These are phyloP conservation scores for Melopsittacus undulatus DNA, from an alignment of 2,797 vertebrate species.

Conservation along the genomic window DNA sequence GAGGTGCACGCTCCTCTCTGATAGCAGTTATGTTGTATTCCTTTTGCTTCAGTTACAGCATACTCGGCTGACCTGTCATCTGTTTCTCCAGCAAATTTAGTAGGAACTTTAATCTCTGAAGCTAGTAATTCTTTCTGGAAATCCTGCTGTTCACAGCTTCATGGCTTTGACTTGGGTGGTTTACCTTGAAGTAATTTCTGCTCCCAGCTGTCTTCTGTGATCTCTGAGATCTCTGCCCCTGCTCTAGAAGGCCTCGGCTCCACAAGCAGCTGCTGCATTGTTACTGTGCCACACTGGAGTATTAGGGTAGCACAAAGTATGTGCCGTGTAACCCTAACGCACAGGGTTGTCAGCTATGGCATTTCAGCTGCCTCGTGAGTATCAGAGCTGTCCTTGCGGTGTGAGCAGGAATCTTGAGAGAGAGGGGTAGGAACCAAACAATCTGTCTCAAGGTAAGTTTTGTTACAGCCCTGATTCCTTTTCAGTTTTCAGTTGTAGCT, in stretches of 20 bases:
- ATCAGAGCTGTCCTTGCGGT: background rate
- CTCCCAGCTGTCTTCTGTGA: background rate
- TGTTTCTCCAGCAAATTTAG: conserved; percentile 7
- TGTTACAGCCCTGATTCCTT: background rate
- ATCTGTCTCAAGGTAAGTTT: conserved; percentile 50
- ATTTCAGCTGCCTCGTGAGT: conserved; percentile 35
- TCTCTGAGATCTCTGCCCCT: conserved; percentile 1
- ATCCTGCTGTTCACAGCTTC: background rate
- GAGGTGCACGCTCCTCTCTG: background rate
- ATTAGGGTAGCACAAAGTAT: background rate
- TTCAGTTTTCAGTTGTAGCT: background rate
- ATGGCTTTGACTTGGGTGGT: conserved; percentile 1
- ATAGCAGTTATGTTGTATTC: background rate
- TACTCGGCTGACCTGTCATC: background rate
- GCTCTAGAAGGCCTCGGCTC: background rate
- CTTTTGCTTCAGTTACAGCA: background rate
- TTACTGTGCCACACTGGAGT: background rate
- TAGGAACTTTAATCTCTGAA: background rate
- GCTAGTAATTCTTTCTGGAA: background rate
- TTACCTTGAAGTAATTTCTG: conserved; percentile 16
- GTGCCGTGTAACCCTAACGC: background rate
- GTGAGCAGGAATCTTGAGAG: background rate
- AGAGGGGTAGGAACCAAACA: background rate
- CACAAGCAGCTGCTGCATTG: conserved; percentile 35
- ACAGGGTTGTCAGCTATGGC: background rate